Percentiles rank a stretch among this genome's conserved stretches.
Conservation (phyloP, 2,888 invertebrate species). For the Ypsolopha sequella region DNA sequence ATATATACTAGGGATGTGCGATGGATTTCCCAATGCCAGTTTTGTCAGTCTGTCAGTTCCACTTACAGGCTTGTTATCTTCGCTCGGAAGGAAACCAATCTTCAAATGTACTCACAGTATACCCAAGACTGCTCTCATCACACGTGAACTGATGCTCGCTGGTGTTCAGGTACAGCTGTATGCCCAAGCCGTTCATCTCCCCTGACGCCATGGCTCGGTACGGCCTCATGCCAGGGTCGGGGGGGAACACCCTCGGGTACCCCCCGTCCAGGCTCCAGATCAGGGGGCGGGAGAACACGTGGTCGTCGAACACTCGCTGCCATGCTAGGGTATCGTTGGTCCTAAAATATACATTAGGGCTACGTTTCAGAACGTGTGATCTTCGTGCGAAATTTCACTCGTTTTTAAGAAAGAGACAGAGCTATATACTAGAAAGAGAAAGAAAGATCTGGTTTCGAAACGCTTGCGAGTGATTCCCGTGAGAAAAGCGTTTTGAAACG, state of each 20-base stretch:
- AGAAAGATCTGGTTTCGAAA: too few species aligned
- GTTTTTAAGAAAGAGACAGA: too few species aligned
- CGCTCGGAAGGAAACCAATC: not conserved
- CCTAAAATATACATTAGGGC: too few species aligned
- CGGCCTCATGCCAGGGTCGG: slow-evolving; percentile 33
- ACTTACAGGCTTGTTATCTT: too few species aligned
- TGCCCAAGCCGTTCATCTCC: slow-evolving; percentile 45
- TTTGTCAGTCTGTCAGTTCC: too few species aligned
- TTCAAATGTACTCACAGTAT: slow-evolving; percentile 45
- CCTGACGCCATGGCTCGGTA: slow-evolving; percentile 52
- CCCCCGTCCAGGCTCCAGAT: slow-evolving; percentile 49
- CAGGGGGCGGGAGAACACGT: slow-evolving; percentile 20
- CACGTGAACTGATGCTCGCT: slow-evolving; percentile 54
- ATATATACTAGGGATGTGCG: too few species aligned
- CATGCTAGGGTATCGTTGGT: slow-evolving; percentile 43
- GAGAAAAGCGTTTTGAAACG: too few species aligned
- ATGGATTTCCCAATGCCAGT: too few species aligned
- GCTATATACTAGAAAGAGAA: too few species aligned
- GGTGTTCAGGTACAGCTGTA: slow-evolving; percentile 52
- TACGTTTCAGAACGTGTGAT: too few species aligned
- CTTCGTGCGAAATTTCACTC: too few species aligned
- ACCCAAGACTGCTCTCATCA: slow-evolving; percentile 55
- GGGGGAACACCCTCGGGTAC: slow-evolving; percentile 48
- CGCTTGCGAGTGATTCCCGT: too few species aligned
- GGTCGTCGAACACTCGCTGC: slow-evolving; percentile 36